Evolutionary conservation across 30 jellyfish, hydroid and myxozoan species (phyloP).

Genomic region (Aurelia coerulea): DNA sequence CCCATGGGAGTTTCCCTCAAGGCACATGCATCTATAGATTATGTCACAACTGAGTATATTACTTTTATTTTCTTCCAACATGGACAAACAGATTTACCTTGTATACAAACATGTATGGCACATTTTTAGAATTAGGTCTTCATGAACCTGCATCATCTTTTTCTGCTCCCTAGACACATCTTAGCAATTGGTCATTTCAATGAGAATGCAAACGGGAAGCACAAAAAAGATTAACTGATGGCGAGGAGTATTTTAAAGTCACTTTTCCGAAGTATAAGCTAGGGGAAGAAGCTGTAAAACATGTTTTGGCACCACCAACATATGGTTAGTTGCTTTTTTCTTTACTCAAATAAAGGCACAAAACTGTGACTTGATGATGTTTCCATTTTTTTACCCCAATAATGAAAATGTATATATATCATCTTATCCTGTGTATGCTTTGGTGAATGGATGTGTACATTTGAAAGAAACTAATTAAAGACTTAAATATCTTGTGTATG

Average conservation of each 20-base stretch:
- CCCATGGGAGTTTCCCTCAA: not conserved
- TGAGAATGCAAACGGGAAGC: conserved; percentile 25
- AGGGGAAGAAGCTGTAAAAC: conserved; percentile 31
- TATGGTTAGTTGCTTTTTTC: conserved; percentile 6
- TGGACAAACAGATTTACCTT: not conserved
- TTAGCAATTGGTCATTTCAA: conserved; percentile 45
- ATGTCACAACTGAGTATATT: not conserved
- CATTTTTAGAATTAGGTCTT: not conserved
- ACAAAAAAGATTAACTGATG: not conserved
- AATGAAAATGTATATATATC: too few species aligned
- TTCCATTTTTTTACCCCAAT: too few species aligned
- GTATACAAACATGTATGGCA: not conserved
- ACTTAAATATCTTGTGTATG: too few species aligned
- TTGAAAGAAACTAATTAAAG: too few species aligned
- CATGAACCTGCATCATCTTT: not conserved
- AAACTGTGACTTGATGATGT: not conserved
- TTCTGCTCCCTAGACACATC: conserved; percentile 12
- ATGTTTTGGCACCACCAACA: conserved; percentile 22
- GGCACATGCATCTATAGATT: not conserved
- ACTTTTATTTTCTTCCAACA: not conserved
- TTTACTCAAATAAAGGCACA: not conserved
- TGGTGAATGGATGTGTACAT: too few species aligned
- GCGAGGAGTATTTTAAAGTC: conserved; percentile 14
- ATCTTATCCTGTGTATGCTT: too few species aligned
- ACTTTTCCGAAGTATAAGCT: conserved; percentile 32